Evolutionary conservation across 2,113 vertebrate genomes (phyloP), one percentile per base, ranked within the genome.

Genomic region (Eurypyga helias): DNA sequence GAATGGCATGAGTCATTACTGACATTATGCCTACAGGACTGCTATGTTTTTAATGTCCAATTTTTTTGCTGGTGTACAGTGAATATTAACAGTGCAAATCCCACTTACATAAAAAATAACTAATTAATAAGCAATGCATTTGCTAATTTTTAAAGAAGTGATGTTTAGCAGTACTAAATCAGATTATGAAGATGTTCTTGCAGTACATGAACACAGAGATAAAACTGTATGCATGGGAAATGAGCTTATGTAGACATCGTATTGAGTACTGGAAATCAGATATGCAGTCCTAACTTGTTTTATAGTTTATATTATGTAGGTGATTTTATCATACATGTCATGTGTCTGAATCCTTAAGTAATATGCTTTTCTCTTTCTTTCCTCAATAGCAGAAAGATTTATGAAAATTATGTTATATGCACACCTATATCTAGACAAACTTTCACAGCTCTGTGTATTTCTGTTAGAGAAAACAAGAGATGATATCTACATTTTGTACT

Each of bases 1-100:
- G 61, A 43, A 54, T 33, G 78, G 29, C 33, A 24, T 92, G 86
- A 96, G 49, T 84, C 94, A 87, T 78, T 93, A 90, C 36, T 94
- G 81, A 96, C 96, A 95, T 70, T 13, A 73, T 95, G 67, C 28
- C 57, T 82, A 23, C 34, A 65, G 80, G 26, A 60, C 77, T 93
- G 45, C 43, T 81, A 1, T 84, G 45, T n/a, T n/a, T 90, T 94
- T 95, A 82, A 93, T 82, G 15, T 64, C 48, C 17, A 11, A 41
- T 64, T 64, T 88, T 41, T 87, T 28, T 41, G 77, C 58, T 15
- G 6, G 34, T 48, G 36, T 17, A 7, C 23, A 33, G 19, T 81
- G 41, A 71, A 62, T 89, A 83, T 33, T 20, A 64, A 76, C 31
- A 87, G 34, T 52, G 21, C 15, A 81, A 95, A 60, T 87, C 23